Evolutionary conservation across 2,797 vertebrate species (phyloP), one percentile per base, ranked within the genome.

Genomic region (Syngnathus rostellatus): DNA sequence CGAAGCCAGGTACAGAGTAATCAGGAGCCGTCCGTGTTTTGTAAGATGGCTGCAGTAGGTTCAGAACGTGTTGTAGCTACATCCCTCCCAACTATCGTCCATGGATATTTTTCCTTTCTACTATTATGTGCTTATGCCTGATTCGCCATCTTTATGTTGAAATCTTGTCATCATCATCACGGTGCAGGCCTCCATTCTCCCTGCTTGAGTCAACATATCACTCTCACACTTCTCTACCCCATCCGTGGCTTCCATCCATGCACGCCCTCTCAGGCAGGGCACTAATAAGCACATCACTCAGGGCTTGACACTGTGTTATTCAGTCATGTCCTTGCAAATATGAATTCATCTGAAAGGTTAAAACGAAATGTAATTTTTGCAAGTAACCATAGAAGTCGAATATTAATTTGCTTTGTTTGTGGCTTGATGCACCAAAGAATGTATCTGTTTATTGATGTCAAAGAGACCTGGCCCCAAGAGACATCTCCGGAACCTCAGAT

Each of bases 381-480:
- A 31, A 45, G 23, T 23, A n/a, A 46, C 45, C 16, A 46, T 46
- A 46, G 5, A 46, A 1, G 2, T 48, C 2, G 37, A 63, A 63
- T 37, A 25, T 48, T 25, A 46, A 8, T 43, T 43, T 11, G 41
- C 41, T 43, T 43, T 46, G 63, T 53, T 19, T n/a, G 14, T 11
- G 60, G 60, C 10, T 50, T 37, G n/a, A 4, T 50, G 7, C n/a
- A 54, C 61, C 71, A 41, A 79, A 76, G 11, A 62, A 67, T 65
- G 4, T 66, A 54, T 72, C 67, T 70, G 73, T 68, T 51, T 14
- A 55, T 8, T 83, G 21, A 67, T 61, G 10, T 63, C 40, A 7
- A 84, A 96, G 94, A 82, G 94, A 95, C 82, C 85, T 97, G 84
- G 93, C 93, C 14, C 93, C 95, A 0, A 88, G 93, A 62, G 95